A percentile compares a stretch with the other conserved stretches of the same genome.
phyloP scores from a whole-genome alignment of 2,888 invertebrate genomes.

The Sabatieria punctata region DNA sequence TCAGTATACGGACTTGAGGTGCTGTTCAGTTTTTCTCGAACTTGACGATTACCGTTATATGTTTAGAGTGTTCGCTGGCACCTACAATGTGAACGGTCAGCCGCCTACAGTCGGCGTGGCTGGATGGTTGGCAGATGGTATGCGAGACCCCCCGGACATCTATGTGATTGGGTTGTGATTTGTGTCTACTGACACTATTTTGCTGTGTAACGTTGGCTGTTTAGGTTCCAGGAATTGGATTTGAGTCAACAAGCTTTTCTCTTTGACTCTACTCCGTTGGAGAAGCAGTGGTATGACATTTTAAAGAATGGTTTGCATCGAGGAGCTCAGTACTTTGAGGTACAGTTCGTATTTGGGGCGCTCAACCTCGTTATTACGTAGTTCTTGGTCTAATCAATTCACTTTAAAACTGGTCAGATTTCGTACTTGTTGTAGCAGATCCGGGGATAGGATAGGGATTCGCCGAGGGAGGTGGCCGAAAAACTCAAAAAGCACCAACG shows the following conservation, averaged over 20 bases:
- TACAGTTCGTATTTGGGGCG: too few relatives aligned
- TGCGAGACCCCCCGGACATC: slow-evolving; percentile 72
- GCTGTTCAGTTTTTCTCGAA: neutral
- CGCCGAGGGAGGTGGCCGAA: too few relatives aligned
- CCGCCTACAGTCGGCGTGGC: slow-evolving; percentile 43
- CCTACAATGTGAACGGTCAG: slow-evolving; percentile 97
- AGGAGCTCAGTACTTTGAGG: slow-evolving; percentile 55
- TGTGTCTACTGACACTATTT: neutral
- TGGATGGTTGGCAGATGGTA: slow-evolving; percentile 43
- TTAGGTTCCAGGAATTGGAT: slow-evolving; percentile 78
- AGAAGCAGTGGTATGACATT: slow-evolving; percentile 75
- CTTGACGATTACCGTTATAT: neutral
- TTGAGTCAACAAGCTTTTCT: slow-evolving; percentile 87
- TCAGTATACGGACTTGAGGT: neutral
- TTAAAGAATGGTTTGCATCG: slow-evolving; percentile 58
- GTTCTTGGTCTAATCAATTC: too few relatives aligned
- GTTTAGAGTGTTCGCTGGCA: slow-evolving; percentile 35
- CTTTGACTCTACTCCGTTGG: slow-evolving; percentile 75
- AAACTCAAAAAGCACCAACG: too few relatives aligned
- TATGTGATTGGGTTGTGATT: slow-evolving; percentile 61
- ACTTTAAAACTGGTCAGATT: too few relatives aligned
- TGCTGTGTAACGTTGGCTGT: slow-evolving; percentile 1
- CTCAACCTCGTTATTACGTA: too few relatives aligned
- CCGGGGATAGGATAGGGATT: too few relatives aligned
- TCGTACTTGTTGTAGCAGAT: too few relatives aligned